A percentile compares a stretch with the other conserved stretches of the same genome.
Conservation (phyloP, 2,797 vertebrate species). For the Eulemur albifrons region DNA sequence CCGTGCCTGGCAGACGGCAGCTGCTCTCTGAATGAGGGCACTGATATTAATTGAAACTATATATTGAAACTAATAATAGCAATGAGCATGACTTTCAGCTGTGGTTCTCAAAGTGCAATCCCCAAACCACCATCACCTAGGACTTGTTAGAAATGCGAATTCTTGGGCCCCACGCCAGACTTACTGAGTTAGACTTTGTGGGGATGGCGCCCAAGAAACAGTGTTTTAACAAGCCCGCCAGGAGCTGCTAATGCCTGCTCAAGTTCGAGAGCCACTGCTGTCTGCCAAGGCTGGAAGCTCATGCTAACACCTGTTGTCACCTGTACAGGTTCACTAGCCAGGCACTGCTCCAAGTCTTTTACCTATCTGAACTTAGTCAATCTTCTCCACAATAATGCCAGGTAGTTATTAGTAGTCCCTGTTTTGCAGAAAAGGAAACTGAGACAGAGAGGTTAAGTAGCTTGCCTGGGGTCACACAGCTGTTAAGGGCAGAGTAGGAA, state of each 20-base stretch:
- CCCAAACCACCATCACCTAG: neutral
- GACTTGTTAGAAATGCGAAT: neutral
- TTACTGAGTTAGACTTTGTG: neutral
- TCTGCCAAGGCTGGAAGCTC: neutral
- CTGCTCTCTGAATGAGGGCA: neutral
- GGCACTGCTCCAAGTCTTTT: neutral
- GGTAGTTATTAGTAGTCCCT: neutral
- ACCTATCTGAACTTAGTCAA: neutral
- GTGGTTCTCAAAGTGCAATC: neutral
- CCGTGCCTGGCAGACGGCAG: neutral
- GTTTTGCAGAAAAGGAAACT: neutral
- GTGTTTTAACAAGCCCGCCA: neutral
- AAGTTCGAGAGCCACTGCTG: neutral
- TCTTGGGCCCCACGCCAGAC: neutral
- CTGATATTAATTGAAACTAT: no score
- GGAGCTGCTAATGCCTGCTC: neutral
- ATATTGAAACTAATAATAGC: neutral
- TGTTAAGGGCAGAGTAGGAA: neutral
- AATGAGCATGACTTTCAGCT: neutral
- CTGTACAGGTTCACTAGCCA: neutral
- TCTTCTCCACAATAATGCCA: neutral
- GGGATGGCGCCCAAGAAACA: neutral
- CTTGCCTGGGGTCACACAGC: neutral
- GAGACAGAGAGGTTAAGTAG: neutral
- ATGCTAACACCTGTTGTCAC: fast-evolving